Evolutionary conservation across 2,888 invertebrate genomes (phyloP).

Genomic region (Drosophila tripunctata): DNA sequence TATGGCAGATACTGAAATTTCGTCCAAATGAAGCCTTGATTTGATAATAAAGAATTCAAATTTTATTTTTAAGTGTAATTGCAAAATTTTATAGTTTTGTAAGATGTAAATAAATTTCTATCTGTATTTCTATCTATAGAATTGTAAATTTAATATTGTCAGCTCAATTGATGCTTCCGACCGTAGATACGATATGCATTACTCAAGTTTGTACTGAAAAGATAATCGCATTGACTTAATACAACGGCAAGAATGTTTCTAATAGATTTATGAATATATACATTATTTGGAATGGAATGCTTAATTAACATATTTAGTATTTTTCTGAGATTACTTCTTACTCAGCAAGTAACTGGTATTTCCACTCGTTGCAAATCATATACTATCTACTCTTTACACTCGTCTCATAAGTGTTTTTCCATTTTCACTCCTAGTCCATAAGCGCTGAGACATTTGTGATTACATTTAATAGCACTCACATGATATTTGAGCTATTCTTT

Average conservation of each 20-base stretch:
- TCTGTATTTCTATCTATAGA: no score
- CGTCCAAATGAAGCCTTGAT: neutral
- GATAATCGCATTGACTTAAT: no score
- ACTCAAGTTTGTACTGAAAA: no score
- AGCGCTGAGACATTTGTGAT: slow-evolving; percentile 42
- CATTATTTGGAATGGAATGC: no score
- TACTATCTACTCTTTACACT: neutral
- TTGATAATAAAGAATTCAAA: neutral
- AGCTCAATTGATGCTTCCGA: no score
- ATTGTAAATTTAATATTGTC: neutral
- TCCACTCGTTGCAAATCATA: neutral
- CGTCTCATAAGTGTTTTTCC: neutral
- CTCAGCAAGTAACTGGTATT: no score
- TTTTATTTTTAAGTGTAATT: neutral
- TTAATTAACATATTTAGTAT: no score
- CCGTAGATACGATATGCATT: no score
- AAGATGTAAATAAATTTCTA: neutral
- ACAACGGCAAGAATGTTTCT: no score
- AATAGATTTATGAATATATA: no score
- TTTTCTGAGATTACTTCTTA: no score
- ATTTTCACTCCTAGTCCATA: slow-evolving; percentile 3
- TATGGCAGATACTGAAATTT: neutral
- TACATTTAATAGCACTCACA: slow-evolving; percentile 59
- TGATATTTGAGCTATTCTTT: slow-evolving; percentile 59
- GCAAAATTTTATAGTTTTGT: neutral